A percentile compares a stretch with the other conserved stretches of the same genome.
These are phyloP conservation scores for Glyphotaelius pellucidus DNA, from an alignment of 2,888 invertebrate species.

Conservation along the genomic window DNA sequence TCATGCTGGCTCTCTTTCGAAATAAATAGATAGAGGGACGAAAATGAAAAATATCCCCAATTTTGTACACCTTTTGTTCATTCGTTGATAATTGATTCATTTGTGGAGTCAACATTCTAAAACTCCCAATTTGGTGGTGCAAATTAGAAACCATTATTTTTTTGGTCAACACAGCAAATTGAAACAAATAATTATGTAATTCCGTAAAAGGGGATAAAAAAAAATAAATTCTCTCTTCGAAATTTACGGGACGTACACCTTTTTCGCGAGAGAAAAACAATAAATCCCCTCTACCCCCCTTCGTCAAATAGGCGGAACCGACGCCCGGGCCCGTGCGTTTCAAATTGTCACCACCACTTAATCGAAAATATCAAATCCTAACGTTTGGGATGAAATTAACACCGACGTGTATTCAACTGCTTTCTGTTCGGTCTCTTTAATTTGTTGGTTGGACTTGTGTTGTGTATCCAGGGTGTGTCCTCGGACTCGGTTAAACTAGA, in stretches of 20 bases:
- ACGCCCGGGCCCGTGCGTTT: background rate
- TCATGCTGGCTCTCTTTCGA: too few species aligned
- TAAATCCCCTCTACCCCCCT: constrained; percentile 48
- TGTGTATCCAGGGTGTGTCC: background rate
- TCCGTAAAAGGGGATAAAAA: constrained; percentile 37
- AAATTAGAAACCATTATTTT: constrained; percentile 28
- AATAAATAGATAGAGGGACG: background rate
- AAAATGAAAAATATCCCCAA: background rate
- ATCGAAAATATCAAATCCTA: background rate
- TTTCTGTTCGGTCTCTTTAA: background rate
- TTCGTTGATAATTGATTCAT: background rate
- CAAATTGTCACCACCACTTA: constrained; percentile 32
- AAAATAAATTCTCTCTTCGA: constrained; percentile 46
- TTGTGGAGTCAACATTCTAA: background rate
- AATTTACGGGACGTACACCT: constrained; percentile 56
- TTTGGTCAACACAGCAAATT: constrained; percentile 49
- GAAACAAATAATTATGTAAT: constrained; percentile 57
- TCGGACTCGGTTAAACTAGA: constrained; percentile 28
- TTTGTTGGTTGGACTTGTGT: background rate
- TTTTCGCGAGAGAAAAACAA: constrained; percentile 59
- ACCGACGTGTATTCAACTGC: background rate
- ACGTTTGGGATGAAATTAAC: background rate
- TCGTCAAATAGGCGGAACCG: constrained; percentile 29
- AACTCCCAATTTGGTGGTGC: background rate
- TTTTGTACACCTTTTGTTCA: background rate